Percentiles rank a stretch among this genome's conserved stretches.
Conservation (phyloP, 2,888 invertebrate species). For the Acutogordius australiensis region DNA sequence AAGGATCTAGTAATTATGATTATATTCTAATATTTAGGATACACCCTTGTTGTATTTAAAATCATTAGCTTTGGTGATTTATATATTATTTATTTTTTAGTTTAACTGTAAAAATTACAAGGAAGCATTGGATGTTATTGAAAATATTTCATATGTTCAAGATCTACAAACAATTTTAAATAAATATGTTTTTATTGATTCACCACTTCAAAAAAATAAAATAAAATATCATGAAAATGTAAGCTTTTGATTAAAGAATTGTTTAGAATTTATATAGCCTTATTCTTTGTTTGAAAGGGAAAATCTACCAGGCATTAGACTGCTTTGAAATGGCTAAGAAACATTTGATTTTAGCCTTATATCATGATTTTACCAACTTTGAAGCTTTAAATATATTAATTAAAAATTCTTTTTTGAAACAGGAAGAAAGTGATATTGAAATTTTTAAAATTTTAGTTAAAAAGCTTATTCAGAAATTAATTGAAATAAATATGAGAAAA, state of each 20-base stretch:
- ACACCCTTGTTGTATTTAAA: not conserved
- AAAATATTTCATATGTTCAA: not conserved
- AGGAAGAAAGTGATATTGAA: not conserved
- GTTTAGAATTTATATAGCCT: not conserved
- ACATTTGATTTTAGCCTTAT: not conserved
- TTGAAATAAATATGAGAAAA: no score
- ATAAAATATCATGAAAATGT: not conserved
- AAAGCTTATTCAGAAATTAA: no score
- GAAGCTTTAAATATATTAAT: not conserved
- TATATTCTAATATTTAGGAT: not conserved
- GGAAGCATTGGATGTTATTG: constrained; percentile 1
- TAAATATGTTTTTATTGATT: not conserved
- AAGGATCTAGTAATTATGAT: not conserved
- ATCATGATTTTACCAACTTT: not conserved
- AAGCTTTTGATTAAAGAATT: not conserved
- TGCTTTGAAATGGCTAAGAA: not conserved
- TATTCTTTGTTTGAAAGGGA: not conserved
- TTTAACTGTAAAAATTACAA: not conserved
- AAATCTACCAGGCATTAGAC: not conserved
- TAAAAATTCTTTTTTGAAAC: not conserved
- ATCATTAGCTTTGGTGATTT: not conserved
- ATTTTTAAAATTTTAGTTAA: no score
- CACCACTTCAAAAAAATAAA: not conserved
- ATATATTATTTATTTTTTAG: not conserved
- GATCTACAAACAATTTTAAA: not conserved